Conservation (phyloP, 2,113 vertebrate genomes). For the Nansenia antarctica region DNA sequence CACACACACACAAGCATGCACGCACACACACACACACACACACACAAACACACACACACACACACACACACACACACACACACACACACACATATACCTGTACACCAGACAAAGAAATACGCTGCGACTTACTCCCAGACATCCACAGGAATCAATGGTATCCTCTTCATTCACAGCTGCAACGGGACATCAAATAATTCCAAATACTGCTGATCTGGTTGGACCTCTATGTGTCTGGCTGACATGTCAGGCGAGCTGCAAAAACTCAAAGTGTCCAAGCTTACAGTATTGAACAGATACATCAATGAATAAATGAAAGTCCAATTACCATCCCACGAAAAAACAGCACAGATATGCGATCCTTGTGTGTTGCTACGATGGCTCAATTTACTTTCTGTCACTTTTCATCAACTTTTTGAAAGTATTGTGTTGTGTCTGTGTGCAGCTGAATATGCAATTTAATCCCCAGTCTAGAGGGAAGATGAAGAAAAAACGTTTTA, state of each 20-base stretch:
- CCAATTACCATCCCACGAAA: neutral
- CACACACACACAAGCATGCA: too few species aligned
- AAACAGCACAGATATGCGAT: neutral
- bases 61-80: too few species aligned
- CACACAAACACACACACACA: too few species aligned
- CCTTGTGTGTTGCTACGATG: slow-evolving; percentile 5
- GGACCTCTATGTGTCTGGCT: neutral
- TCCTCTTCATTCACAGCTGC: slow-evolving; percentile 16
- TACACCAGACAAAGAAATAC: slow-evolving; percentile 1
- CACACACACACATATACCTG: neutral
- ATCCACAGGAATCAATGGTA: slow-evolving; percentile 18
- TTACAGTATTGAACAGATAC: slow-evolving; percentile 9
- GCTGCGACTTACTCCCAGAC: slow-evolving; percentile 10
- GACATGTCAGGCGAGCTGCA: neutral
- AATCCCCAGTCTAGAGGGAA: neutral
- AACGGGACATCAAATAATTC: neutral
- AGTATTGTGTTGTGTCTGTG: neutral
- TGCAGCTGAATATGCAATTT: slow-evolving; percentile 18
- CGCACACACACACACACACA: too few species aligned
- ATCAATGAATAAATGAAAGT: slow-evolving; percentile 17
- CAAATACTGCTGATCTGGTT: neutral
- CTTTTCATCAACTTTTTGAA: slow-evolving; percentile 12
- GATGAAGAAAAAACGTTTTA: slow-evolving; percentile 2
- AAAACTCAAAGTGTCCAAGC: slow-evolving; percentile 4
- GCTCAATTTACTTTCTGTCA: slow-evolving; percentile 27